phyloP scores from a whole-genome alignment of 2,113 vertebrate species.

The Turnix velox region DNA sequence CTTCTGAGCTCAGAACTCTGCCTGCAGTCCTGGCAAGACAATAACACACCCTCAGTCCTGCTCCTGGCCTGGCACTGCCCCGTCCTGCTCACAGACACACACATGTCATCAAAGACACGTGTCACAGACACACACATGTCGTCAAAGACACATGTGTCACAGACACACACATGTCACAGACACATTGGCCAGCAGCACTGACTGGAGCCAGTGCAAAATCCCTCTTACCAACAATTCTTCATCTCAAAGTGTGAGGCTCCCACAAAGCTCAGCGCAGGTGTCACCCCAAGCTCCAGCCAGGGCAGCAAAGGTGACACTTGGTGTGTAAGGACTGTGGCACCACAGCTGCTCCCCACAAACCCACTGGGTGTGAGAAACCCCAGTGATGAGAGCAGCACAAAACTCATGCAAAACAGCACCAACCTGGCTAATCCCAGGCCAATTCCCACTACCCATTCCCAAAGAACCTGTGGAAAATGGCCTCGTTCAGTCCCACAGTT shows the following conservation, averaged over 20 bases:
- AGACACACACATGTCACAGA: background rate
- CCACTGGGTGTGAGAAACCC: background rate
- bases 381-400: background rate
- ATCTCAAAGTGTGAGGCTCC: rapidly evolving
- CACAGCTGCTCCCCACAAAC: background rate
- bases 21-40: background rate
- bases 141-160: rapidly evolving
- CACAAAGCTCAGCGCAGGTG: background rate
- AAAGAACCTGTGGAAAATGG: background rate
- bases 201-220: background rate
- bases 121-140: rapidly evolving
- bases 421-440: background rate
- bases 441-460: background rate
- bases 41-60: rapidly evolving
- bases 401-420: no score
- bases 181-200: rapidly evolving
- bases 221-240: background rate
- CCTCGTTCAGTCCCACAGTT: background rate
- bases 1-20: background rate
- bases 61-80: rapidly evolving
- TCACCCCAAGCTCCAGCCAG: background rate
- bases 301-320: background rate
- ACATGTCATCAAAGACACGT: background rate
- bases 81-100: rapidly evolving
- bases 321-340: rapidly evolving